These are phyloP conservation scores for Pachycephus smyrnensis DNA, from an alignment of 2,888 invertebrate species.

Conservation along the genomic window DNA sequence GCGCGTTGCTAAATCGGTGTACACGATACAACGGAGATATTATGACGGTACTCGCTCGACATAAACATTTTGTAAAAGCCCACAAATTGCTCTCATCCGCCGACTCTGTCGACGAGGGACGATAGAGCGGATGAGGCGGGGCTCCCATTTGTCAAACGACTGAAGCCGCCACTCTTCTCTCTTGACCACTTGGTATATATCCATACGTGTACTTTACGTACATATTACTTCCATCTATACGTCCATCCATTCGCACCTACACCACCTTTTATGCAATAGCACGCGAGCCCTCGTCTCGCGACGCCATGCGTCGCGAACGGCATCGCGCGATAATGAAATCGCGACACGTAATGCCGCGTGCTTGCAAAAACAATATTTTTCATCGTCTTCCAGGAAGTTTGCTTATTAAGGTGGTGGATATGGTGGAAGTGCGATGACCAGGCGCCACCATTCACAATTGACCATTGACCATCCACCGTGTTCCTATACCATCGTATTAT, in stretches of 20 bases:
- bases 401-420: slow-evolving; percentile 47
- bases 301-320: slow-evolving; percentile 22
- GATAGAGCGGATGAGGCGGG: slow-evolving; percentile 7
- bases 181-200: neutral
- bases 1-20: slow-evolving; percentile 22
- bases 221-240: neutral
- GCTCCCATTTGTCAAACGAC: slow-evolving; percentile 1
- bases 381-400: slow-evolving; percentile 60
- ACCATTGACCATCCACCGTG: neutral
- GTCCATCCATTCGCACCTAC: neutral
- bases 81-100: slow-evolving; percentile 62
- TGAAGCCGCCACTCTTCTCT: neutral
- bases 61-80: slow-evolving; percentile 51
- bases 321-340: slow-evolving; percentile 58
- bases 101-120: slow-evolving; percentile 16
- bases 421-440: neutral
- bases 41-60: slow-evolving; percentile 24
- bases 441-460: neutral
- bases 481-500: neutral
- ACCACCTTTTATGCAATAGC: neutral
- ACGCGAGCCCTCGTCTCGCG: neutral
- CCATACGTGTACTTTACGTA: neutral
- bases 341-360: slow-evolving; percentile 62
- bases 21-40: slow-evolving; percentile 38
- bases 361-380: slow-evolving; percentile 60